Base-by-base conservation (phyloP, 1,140 invertebrate genomes). In the Lucilia sericata region DNA sequence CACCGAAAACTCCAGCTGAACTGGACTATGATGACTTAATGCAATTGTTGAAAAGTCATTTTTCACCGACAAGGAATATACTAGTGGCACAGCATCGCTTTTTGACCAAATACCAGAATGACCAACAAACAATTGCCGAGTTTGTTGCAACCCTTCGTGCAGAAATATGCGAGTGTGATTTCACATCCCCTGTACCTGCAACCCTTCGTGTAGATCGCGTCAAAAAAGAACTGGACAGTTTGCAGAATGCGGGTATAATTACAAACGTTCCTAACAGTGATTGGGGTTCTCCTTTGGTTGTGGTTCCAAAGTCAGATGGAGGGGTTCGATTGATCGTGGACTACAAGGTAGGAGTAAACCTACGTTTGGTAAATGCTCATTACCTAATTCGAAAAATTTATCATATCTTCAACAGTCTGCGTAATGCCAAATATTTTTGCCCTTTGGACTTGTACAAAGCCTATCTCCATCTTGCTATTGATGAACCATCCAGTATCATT, bases 301-400 rank as follows among this genome's bases (percentile, higher is more conserved):
- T 91, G 0, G 90, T 93, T 21, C 75, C 91, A 74, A 93, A 93
- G 87, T 85, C 86, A 30, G 87, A 91, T 85, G 91, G 91, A 12
- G 86, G 85, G 5, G 86, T 90, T n/a, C 34, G 92, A 30, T 86
- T 93, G 36, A 92, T 92, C 87, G 90, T 90, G 0, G 92, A 93
- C 86, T 93, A 91, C 85, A 88, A 89, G 83, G 86, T 87, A 82
- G 89, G 88, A 3, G 87, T 91, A 19, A 90, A 91, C 85, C 85
- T 86, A 30, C 84, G 84, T 42, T 86, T 89, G 7, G 85, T 88
- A 82, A 87, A 87, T 36, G 87, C 88, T 84, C 86, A 87, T 9
- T 90, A 91, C 87, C 92, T 92, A 9, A 86, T 93, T 51, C 92
- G 93, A 0, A 87, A 87, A 21, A 91, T 92, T 9, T 91, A 91